These are phyloP conservation scores for Addax nasomaculatus DNA, from an alignment of 2,113 vertebrate species.

Conservation along the genomic window DNA sequence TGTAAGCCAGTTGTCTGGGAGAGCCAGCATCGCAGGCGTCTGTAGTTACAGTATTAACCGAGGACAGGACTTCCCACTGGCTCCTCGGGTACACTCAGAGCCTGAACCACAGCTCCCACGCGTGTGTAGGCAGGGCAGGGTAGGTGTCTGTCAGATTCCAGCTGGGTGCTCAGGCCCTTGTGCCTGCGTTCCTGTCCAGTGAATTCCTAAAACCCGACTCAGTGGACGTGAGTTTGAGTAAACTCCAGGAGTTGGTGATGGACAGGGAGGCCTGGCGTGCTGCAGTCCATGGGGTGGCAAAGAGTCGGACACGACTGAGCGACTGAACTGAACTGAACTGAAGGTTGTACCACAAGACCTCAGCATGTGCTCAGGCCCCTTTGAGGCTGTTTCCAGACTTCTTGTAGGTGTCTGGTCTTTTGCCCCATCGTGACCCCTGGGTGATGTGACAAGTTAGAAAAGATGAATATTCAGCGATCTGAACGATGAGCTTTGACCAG, in stretches of 20 bases:
- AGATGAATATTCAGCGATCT: neutral
- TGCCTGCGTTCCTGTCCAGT: neutral
- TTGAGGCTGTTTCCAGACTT: neutral
- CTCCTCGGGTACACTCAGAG: neutral
- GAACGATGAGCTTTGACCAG: neutral
- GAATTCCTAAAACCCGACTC: neutral
- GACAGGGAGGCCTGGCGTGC: neutral
- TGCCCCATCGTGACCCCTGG: neutral
- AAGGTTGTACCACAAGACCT: neutral
- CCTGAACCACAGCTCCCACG: neutral
- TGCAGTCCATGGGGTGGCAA: neutral
- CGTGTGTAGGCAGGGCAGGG: neutral
- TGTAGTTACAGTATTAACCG: neutral
- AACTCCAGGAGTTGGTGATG: neutral
- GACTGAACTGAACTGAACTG: neutral
- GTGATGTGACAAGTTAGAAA: neutral
- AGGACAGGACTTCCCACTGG: neutral
- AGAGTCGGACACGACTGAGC: neutral
- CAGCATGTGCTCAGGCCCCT: neutral
- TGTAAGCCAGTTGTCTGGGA: constrained; percentile 29
- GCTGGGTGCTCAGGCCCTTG: neutral
- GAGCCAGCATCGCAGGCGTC: neutral
- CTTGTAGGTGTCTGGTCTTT: neutral
- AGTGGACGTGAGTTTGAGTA: neutral
- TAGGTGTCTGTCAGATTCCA: neutral